A percentile compares a stretch with the other conserved stretches of the same genome.
Conservation (phyloP, 64 coral and sea anemone genomes). For the Pocillopora verrucosa region DNA sequence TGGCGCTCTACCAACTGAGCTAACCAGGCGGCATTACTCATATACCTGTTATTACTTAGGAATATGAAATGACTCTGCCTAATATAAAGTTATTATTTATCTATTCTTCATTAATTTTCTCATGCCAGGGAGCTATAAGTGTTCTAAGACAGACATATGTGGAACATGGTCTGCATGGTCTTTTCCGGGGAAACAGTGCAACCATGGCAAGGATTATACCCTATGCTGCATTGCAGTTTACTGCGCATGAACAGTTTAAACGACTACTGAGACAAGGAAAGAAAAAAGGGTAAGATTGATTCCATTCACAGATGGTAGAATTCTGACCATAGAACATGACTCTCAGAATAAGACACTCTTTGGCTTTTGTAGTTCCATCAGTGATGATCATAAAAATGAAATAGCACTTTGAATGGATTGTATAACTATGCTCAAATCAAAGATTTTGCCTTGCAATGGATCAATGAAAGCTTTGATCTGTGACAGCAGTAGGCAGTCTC, state of each 20-base stretch:
- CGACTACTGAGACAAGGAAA: conserved; percentile 45
- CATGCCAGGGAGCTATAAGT: conserved; percentile 42
- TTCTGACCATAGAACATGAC: background rate
- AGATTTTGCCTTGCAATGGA: no score
- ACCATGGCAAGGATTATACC: conserved; percentile 82
- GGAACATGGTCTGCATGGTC: conserved; percentile 55
- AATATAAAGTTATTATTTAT: background rate
- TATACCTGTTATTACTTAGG: no score
- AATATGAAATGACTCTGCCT: no score
- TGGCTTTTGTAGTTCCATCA: no score
- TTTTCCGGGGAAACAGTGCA: conserved; percentile 72
- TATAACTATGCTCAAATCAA: no score
- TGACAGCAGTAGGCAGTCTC: no score
- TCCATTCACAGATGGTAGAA: background rate
- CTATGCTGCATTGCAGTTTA: conserved; percentile 81
- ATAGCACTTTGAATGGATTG: no score
- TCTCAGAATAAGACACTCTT: no score
- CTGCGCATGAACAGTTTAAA: conserved; percentile 78
- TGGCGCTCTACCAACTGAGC: no score
- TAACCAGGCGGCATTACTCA: no score
- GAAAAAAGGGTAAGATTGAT: conserved; percentile 48
- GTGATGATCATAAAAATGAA: no score
- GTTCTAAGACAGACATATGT: conserved; percentile 52
- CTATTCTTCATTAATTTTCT: background rate
- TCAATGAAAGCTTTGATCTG: no score